phyloP scores from a whole-genome alignment of 2,888 invertebrate genomes.

The Neoascia interrupta region DNA sequence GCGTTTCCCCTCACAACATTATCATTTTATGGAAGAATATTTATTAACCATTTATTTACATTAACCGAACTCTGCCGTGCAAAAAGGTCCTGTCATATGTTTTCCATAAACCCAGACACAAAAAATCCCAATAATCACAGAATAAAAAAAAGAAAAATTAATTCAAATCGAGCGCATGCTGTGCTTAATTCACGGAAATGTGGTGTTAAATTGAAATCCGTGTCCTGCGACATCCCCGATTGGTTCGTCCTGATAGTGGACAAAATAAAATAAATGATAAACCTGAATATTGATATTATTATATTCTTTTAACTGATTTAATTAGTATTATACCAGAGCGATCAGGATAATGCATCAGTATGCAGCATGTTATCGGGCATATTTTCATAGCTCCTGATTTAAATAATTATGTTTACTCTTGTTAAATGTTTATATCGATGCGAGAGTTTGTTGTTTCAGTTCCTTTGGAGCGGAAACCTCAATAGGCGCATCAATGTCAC shows the following conservation, averaged over 20 bases:
- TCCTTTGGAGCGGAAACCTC: too few species aligned
- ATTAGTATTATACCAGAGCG: constrained; percentile 26
- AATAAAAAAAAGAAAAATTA: constrained; percentile 17
- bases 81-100: constrained; percentile 43
- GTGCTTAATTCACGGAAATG: constrained; percentile 13
- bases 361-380: not conserved
- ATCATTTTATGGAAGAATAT: too few species aligned
- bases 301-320: constrained; percentile 31
- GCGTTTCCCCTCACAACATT: too few species aligned
- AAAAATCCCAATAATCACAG: constrained; percentile 47
- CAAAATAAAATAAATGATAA: constrained; percentile 29
- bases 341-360: not conserved
- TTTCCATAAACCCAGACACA: constrained; percentile 18
- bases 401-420: constrained; percentile 41
- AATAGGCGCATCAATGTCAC: not conserved
- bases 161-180: constrained; percentile 26
- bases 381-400: constrained; percentile 4
- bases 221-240: not conserved
- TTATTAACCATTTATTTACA: too few species aligned
- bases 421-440: constrained; percentile 2
- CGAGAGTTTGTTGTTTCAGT: not conserved
- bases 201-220: not conserved
- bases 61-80: too few species aligned
- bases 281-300: constrained; percentile 29
- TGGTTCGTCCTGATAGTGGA: not conserved